Evolutionary conservation across 2,888 invertebrate species (phyloP).

Genomic region (Augiades crinisus): DNA sequence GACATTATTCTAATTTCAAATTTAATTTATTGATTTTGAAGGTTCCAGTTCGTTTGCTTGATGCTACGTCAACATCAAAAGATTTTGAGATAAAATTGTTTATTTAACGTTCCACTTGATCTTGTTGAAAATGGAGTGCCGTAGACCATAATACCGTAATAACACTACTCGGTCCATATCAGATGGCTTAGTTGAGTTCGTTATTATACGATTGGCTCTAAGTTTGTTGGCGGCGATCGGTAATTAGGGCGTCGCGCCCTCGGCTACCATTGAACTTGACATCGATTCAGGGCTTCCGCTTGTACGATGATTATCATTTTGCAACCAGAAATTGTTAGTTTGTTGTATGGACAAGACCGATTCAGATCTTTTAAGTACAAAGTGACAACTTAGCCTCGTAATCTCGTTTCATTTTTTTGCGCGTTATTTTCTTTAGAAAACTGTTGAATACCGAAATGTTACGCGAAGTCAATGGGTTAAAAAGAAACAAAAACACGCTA

Average conservation of each 20-base stretch:
- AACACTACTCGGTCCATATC: slow-evolving; percentile 2
- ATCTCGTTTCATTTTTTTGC: no score
- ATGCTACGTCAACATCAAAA: neutral
- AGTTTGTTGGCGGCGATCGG: slow-evolving; percentile 3
- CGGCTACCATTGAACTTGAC: slow-evolving; percentile 42
- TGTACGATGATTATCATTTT: slow-evolving; percentile 6
- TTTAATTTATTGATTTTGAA: no score
- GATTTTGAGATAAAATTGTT: neutral
- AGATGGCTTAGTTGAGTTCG: slow-evolving; percentile 9
- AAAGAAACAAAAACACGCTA: no score
- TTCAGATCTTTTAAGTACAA: no score
- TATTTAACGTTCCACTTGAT: neutral
- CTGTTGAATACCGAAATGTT: no score
- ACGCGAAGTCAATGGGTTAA: no score
- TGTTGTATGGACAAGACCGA: no score
- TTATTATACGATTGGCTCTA: neutral
- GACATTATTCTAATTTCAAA: no score
- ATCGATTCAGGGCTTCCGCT: slow-evolving; percentile 36
- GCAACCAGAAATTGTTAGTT: neutral
- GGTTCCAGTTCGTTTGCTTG: neutral
- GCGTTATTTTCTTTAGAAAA: no score
- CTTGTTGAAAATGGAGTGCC: neutral
- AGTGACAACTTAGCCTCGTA: no score
- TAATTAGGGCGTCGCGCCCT: slow-evolving; percentile 31
- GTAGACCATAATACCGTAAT: neutral